A percentile compares a stretch with the other conserved stretches of the same genome.
Evolutionary conservation across 2,888 invertebrate genomes (phyloP).

Genomic region (Morpho deidamia): DNA sequence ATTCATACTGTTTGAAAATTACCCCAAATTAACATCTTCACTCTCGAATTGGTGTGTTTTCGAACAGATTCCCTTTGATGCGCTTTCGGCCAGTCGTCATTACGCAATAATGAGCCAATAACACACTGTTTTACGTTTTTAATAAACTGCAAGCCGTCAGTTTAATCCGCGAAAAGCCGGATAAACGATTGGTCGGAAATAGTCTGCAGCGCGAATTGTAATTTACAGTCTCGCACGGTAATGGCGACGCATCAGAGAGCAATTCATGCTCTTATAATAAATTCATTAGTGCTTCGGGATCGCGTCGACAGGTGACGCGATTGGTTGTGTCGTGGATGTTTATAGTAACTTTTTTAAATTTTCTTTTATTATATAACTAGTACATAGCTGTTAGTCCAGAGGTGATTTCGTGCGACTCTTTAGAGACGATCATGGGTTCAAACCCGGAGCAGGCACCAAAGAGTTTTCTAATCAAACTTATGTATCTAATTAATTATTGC

Average conservation of each 20-base stretch:
- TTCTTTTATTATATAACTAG: too few relatives aligned
- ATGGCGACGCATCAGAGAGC: slow-evolving; percentile 71
- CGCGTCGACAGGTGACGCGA: not conserved
- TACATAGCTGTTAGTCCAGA: too few relatives aligned
- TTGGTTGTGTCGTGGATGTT: not conserved
- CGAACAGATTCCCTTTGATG: slow-evolving; percentile 17
- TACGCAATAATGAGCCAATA: slow-evolving; percentile 22
- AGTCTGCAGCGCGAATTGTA: slow-evolving; percentile 61
- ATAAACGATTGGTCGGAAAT: slow-evolving; percentile 58
- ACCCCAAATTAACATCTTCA: slow-evolving; percentile 5
- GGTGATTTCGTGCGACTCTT: too few relatives aligned
- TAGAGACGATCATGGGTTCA: too few relatives aligned
- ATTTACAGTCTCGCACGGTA: slow-evolving; percentile 66
- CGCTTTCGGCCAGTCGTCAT: slow-evolving; percentile 21
- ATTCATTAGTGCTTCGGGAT: slow-evolving; percentile 75
- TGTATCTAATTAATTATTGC: too few relatives aligned
- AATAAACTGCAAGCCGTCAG: slow-evolving; percentile 33
- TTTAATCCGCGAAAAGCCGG: slow-evolving; percentile 50
- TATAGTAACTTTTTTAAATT: too few relatives aligned
- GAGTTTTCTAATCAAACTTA: too few relatives aligned
- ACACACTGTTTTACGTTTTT: slow-evolving; percentile 29
- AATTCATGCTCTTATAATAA: slow-evolving; percentile 77
- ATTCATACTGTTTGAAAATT: not conserved
- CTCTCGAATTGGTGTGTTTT: slow-evolving; percentile 8
- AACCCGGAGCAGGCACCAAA: too few relatives aligned